Base-by-base conservation (phyloP, 2,888 invertebrate species). In the Melanostoma scalare region DNA sequence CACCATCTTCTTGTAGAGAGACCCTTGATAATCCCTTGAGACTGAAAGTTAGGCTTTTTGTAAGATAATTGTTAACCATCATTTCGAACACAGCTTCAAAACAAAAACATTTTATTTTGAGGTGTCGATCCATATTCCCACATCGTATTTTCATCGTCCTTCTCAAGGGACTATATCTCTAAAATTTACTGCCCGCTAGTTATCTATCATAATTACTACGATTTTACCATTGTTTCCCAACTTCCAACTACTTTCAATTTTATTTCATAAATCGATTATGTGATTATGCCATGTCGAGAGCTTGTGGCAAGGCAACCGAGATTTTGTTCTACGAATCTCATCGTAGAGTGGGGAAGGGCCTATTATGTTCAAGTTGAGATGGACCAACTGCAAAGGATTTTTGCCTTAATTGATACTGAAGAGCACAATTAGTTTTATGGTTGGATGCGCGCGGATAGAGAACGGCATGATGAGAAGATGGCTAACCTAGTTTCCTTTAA, bases 381-480 rank as follows among this genome's bases (percentile, higher is more conserved):
- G 76, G 76, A 75, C 68, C 46, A 61, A 60, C 52, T 42, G 63
- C 30, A 58, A 72, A 71, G 72, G 72, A 77, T 72, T 81, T 82
- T 72, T 72, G 72, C 48, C 61, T 61, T 81, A 81, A 81, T 81
- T 81, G 67, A 72, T 61, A 77, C 67, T 81, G 71, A 77, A 72
- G 65, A 81, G 77, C 46, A 72, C 77, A 81, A 81, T 77, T 81
- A 77, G 72, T 60, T 55, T 61, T 72, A 77, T 76, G 81, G 81
- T 48, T 76, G 42, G 58, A 42, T 74, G 65, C 55, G 56, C 67
- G 63, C 50, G 63, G 63, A 50, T 50, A 50, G 50, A 30, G 63
- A n/a, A 9, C 30, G 9, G 60, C 38, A 6, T 44, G 35, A 38
- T 9, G 42, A 30, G 6, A 33, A 35, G 8, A 9, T 31, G 33